phyloP scores from a whole-genome alignment of 2,797 vertebrate species.

The Pseudochromis fuscus region DNA sequence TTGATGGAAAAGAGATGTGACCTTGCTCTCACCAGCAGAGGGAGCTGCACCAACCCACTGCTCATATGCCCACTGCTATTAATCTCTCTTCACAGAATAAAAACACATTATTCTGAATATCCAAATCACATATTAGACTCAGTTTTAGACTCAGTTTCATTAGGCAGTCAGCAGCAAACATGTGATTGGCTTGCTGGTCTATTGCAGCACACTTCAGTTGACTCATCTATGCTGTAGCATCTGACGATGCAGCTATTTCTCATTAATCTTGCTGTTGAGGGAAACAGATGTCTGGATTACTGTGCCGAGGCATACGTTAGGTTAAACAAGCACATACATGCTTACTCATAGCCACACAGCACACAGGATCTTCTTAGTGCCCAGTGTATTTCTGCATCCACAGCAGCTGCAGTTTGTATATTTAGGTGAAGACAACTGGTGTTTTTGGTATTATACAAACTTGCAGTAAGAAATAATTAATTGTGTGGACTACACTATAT shows the following conservation, averaged over 20 bases:
- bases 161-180: constrained; percentile 16
- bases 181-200: background rate
- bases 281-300: constrained; percentile 35
- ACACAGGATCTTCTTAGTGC: background rate
- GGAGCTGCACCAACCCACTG: constrained; percentile 52
- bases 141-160: background rate
- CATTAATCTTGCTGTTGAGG: constrained; percentile 42
- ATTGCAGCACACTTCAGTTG: constrained; percentile 7
- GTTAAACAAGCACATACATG: constrained; percentile 26
- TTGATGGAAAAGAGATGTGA: constrained; percentile 23
- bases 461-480: background rate
- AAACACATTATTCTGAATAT: constrained; percentile 22
- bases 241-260: constrained; percentile 23
- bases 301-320: constrained; percentile 12
- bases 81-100: constrained; percentile 25
- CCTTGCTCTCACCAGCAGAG: constrained; percentile 66
- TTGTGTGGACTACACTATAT: background rate
- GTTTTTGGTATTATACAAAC: no score
- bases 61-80: constrained; percentile 18
- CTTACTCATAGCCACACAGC: constrained; percentile 6
- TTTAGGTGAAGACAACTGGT: constrained; percentile 24
- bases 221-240: constrained; percentile 15
- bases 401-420: constrained; percentile 17
- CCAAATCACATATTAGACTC: constrained; percentile 3
- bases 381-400: background rate